Percentiles rank a stretch among this genome's conserved stretches.
Evolutionary conservation across 1,140 invertebrate species (phyloP).

Genomic region (Macrobrachium nipponense): DNA sequence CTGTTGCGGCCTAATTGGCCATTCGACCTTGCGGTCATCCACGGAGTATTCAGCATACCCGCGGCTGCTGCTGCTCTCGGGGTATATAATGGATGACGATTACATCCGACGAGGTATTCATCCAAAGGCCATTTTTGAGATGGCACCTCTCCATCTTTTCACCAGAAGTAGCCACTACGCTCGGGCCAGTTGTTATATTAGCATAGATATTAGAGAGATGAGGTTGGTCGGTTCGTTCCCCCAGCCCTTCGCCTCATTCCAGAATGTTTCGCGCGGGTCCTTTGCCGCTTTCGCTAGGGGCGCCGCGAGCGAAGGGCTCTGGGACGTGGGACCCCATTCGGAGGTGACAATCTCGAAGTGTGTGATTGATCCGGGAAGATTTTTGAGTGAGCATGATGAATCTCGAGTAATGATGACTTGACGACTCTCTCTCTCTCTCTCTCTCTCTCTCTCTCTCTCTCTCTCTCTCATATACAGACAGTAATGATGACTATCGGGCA

Average conservation of each 20-base stretch:
- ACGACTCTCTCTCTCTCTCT: constrained; percentile 7
- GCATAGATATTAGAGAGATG: constrained; percentile 60
- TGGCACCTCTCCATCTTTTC: constrained; percentile 58
- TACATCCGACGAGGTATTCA: constrained; percentile 51
- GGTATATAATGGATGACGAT: constrained; percentile 55
- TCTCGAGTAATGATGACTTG: constrained; percentile 23
- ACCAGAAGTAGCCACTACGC: constrained; percentile 50
- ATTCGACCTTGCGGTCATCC: constrained; percentile 10
- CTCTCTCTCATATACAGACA: background rate
- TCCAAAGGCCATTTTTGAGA: constrained; percentile 51
- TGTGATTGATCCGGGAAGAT: constrained; percentile 57
- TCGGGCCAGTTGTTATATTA: constrained; percentile 57
- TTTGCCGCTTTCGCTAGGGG: background rate
- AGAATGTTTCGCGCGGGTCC: constrained; percentile 38
- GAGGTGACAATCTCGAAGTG: constrained; percentile 36
- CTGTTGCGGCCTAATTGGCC: background rate
- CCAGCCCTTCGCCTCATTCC: constrained; percentile 8
- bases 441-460: background rate
- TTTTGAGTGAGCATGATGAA: constrained; percentile 58
- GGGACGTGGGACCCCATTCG: constrained; percentile 15
- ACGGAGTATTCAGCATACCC: background rate
- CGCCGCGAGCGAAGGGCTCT: constrained; percentile 43
- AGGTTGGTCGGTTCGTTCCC: background rate
- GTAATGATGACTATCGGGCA: background rate
- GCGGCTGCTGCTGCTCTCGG: background rate